phyloP scores from a whole-genome alignment of 2,888 invertebrate genomes.

The Drosophila neotestacea region DNA sequence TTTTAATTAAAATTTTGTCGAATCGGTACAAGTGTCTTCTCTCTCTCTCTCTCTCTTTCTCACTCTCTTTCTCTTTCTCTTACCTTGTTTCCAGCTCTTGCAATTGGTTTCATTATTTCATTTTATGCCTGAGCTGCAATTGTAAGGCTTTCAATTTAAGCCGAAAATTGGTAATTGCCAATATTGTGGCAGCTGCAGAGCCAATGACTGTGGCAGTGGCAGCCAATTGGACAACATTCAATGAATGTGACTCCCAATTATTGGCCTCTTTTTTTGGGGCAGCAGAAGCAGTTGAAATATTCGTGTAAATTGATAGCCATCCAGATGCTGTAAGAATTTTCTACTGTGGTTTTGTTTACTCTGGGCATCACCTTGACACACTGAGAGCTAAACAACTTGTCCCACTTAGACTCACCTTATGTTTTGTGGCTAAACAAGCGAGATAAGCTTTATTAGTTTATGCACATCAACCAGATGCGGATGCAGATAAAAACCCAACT shows the following conservation, averaged over 20 bases:
- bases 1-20: constrained; percentile 75
- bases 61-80: not conserved
- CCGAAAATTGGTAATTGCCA: constrained; percentile 73
- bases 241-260: constrained; percentile 27
- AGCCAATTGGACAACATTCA: constrained; percentile 31
- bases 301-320: constrained; percentile 20
- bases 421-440: constrained; percentile 41
- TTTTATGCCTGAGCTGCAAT: constrained; percentile 72
- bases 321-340: not conserved
- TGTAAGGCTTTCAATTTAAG: constrained; percentile 78
- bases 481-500: constrained; percentile 36
- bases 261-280: constrained; percentile 12
- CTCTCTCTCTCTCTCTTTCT: not conserved
- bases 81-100: constrained; percentile 19
- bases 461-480: constrained; percentile 36
- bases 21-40: constrained; percentile 61
- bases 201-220: constrained; percentile 30
- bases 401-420: constrained; percentile 32
- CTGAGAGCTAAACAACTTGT: constrained; percentile 32
- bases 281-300: constrained; percentile 4
- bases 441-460: constrained; percentile 79
- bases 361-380: constrained; percentile 62
- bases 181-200: constrained; percentile 55
- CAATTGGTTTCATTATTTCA: constrained; percentile 72
- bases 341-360: not conserved